Evolutionary conservation across 2,113 vertebrate genomes (phyloP).

Genomic region (Turdus rufiventris): DNA sequence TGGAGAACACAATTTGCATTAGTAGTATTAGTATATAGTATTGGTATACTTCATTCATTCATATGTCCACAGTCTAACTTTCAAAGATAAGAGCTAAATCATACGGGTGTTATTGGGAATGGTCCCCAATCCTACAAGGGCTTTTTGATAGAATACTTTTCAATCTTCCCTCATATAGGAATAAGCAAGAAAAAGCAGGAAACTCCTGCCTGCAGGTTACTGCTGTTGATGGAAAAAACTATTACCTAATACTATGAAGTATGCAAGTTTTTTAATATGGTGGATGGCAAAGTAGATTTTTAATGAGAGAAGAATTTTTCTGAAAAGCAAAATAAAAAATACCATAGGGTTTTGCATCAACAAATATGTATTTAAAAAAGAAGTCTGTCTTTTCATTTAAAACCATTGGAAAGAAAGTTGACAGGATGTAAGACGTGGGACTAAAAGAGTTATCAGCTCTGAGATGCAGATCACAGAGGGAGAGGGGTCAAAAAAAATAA

Average conservation of each 20-base stretch:
- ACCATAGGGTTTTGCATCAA: neutral
- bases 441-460: constrained; percentile 17
- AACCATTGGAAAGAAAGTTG: constrained; percentile 1
- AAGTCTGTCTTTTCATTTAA: neutral
- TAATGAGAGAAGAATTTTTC: neutral
- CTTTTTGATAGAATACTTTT: neutral
- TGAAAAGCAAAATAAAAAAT: neutral
- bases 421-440: neutral
- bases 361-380: neutral
- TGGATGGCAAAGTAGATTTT: neutral
- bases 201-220: neutral
- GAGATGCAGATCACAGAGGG: neutral
- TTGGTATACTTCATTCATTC: neutral
- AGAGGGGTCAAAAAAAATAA: constrained; percentile 37
- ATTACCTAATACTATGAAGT: neutral
- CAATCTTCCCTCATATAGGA: neutral
- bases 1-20: neutral
- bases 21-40: neutral
- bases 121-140: neutral
- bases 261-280: neutral
- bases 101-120: neutral
- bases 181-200: neutral
- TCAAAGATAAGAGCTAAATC: neutral
- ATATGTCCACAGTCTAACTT: neutral
- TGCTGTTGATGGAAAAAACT: neutral